A percentile compares a stretch with the other conserved stretches of the same genome.
These are phyloP conservation scores for Bembecia ichneumoniformis DNA, from an alignment of 2,888 invertebrate genomes.

Conservation along the genomic window DNA sequence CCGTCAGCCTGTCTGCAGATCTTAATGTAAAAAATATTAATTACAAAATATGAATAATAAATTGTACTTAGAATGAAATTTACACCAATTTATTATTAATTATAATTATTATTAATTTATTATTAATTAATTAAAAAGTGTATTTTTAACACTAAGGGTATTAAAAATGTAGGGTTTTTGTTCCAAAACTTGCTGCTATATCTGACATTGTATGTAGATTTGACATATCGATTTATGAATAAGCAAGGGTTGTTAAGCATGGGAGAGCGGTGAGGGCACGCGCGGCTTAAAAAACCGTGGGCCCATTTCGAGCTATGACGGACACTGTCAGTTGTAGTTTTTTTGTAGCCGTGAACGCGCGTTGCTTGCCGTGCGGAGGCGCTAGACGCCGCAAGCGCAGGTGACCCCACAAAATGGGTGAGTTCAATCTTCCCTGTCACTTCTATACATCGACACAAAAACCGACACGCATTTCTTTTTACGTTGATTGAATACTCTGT, in stretches of 20 bases:
- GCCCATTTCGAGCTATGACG: conserved; percentile 29
- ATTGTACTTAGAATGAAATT: too few species aligned
- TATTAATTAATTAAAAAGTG: too few species aligned
- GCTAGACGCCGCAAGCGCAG: conserved; percentile 16
- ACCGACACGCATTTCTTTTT: not conserved
- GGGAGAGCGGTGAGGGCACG: conserved; percentile 41
- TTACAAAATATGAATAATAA: too few species aligned
- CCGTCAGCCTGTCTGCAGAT: too few species aligned
- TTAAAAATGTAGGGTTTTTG: too few species aligned
- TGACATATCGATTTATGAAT: conserved; percentile 51
- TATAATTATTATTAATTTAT: too few species aligned
- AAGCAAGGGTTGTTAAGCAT: conserved; percentile 57
- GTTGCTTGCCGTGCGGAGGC: conserved; percentile 11
- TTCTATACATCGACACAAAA: not conserved
- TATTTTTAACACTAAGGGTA: too few species aligned
- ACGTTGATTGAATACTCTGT: not conserved
- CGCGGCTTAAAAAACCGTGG: conserved; percentile 57
- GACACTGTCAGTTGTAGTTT: conserved; percentile 41
- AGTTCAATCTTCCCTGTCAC: conserved; percentile 14
- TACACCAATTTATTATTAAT: too few species aligned
- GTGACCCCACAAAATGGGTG: conserved; percentile 13
- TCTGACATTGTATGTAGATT: not conserved
- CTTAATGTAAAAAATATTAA: too few species aligned
- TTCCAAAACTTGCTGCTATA: too few species aligned
- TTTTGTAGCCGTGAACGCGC: conserved; percentile 42